Percentiles rank a stretch among this genome's conserved stretches.
Evolutionary conservation across 2,888 invertebrate species (phyloP).

Genomic region (Glaucopsyche alexis): DNA sequence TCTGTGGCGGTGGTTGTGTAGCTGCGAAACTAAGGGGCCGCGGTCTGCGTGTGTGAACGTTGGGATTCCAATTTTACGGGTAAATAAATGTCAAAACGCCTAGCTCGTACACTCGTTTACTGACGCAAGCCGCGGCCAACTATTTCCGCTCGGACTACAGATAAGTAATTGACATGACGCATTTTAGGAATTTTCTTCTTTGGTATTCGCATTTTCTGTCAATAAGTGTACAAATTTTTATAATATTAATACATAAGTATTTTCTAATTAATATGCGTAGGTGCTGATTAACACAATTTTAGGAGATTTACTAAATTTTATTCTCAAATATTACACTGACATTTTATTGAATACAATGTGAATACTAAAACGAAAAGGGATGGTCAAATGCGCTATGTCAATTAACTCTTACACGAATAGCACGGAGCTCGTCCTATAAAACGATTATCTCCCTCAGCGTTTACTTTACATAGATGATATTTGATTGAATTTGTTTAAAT

Average conservation of each 20-base stretch:
- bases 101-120: neutral
- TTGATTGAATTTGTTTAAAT: constrained; percentile 19
- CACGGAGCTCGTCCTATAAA: constrained; percentile 4
- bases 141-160: neutral
- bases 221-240: neutral
- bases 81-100: neutral
- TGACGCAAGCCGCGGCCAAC: neutral
- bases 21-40: neutral
- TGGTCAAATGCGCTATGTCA: constrained; percentile 1
- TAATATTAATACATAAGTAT: constrained; percentile 10
- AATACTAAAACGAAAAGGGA: neutral
- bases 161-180: neutral
- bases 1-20: constrained; percentile 17
- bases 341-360: constrained; percentile 1
- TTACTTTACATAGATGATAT: constrained; percentile 13
- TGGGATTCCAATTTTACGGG: neutral
- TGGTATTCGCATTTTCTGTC: constrained; percentile 4
- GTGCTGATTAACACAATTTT: neutral
- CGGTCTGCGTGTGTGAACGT: neutral
- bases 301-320: neutral
- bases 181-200: neutral
- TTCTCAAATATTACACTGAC: neutral
- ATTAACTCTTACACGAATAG: constrained; percentile 1
- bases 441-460: neutral
- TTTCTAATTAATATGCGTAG: constrained; percentile 16